Base-by-base conservation (phyloP, 37 sponge, comb jelly and placozoan genomes). In the Theonella swinhoei region DNA sequence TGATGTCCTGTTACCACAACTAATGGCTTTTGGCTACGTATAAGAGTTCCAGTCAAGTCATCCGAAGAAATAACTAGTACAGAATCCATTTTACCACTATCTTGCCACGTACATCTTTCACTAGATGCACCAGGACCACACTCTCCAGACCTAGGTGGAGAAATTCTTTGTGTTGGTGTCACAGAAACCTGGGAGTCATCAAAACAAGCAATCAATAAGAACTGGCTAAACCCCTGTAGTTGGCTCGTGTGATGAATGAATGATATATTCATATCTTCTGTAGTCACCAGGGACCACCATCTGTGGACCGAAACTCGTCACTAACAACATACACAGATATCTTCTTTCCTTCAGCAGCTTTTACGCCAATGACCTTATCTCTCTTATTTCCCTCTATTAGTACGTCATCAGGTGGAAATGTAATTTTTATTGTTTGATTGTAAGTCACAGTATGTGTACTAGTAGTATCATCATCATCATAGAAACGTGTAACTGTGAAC, bases 11-110 rank as follows among this genome's bases (percentile, higher is more conserved):
- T 2, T 2, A 82, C 40, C 0, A 82, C 74, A n/a, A 71, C n/a
- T 4, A 89, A 67, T 1, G 85, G 85, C 38, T 73, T 75, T 60
- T 71, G 26, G 2, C 84, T 36, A 3, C 20, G 43, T 2, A 89
- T 29, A 1, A 70, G 64, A 17, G 74, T 73, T n/a, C 89, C 89
- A 64, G 89, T 89, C 33, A 89, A n/a, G 32, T 89, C 89, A 0
- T 29, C 26, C 0, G 1, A 8, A 0, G 28, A 24, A 14, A 47
- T 47, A 17, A 14, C 7, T 7, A 47, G 7, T n/a, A n/a, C n/a
- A n/a, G n/a, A n/a, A n/a, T n/a, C n/a, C n/a, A n/a, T n/a, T n/a
- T n/a, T n/a, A n/a, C n/a, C n/a, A n/a, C n/a, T n/a, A n/a, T n/a
- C n/a, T n/a, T n/a, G n/a, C n/a, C n/a, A n/a, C n/a, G n/a, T n/a